A percentile compares a stretch with the other conserved stretches of the same genome.
phyloP scores from a whole-genome alignment of 2,113 vertebrate species.

The Rattus rattus region DNA sequence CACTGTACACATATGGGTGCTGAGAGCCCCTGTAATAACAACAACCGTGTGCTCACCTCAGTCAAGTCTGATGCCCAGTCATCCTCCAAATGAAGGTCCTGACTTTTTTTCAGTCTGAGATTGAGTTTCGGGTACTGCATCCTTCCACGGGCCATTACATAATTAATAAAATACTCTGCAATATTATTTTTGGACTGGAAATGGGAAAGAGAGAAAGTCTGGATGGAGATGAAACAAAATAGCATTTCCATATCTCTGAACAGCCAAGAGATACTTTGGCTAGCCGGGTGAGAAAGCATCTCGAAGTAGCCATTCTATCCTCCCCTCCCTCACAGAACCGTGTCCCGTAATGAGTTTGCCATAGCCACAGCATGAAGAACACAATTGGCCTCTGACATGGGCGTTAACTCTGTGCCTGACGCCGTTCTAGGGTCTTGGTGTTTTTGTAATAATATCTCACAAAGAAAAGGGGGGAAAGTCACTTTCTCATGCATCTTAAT shows the following conservation, averaged over 20 bases:
- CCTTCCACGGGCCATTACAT: neutral
- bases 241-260: constrained; percentile 65
- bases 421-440: neutral
- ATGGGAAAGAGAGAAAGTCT: constrained; percentile 60
- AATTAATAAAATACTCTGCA: constrained; percentile 69
- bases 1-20: too few relatives aligned
- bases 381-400: neutral
- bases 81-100: neutral
- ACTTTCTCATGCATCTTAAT: constrained; percentile 38
- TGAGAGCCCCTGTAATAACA: neutral
- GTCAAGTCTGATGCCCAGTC: neutral
- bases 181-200: constrained; percentile 40
- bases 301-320: neutral
- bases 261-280: constrained; percentile 54
- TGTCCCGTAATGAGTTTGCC: neutral
- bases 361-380: accelerated
- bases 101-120: neutral
- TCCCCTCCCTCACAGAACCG: neutral
- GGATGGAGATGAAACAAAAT: constrained; percentile 72
- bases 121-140: neutral
- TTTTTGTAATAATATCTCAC: constrained; percentile 3
- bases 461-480: neutral
- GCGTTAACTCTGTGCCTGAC: neutral
- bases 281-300: constrained; percentile 58
- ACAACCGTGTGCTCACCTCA: neutral